Conservation (phyloP, 2,113 vertebrate genomes). For the Cyanoramphus novaezelandiae region DNA sequence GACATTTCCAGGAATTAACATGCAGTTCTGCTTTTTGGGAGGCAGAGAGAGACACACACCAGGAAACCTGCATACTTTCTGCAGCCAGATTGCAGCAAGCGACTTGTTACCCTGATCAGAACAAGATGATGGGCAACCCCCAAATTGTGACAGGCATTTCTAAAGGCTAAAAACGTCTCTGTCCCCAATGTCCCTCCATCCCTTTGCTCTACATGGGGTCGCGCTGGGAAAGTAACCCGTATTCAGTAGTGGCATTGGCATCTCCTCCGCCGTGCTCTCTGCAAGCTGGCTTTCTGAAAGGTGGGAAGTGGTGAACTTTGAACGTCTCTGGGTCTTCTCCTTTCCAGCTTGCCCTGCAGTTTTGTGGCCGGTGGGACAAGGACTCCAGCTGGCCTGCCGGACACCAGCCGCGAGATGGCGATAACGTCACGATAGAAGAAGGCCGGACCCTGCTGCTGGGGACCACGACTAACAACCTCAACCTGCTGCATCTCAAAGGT, state of each 20-base stretch:
- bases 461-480: constrained; percentile 55
- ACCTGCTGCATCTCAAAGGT: constrained; percentile 77
- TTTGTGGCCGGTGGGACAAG: constrained; percentile 68
- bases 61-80: rapidly evolving
- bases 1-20: background rate
- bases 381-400: constrained; percentile 70
- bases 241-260: rapidly evolving
- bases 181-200: rapidly evolving
- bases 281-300: background rate
- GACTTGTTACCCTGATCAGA: background rate
- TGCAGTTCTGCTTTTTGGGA: background rate
- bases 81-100: background rate
- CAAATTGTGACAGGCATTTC: rapidly evolving
- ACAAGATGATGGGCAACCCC: rapidly evolving
- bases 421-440: constrained; percentile 78
- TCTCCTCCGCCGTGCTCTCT: rapidly evolving
- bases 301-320: background rate
- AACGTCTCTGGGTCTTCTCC: background rate
- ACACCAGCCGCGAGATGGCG: constrained; percentile 80
- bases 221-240: rapidly evolving
- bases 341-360: constrained; percentile 4
- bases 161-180: background rate
- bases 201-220: rapidly evolving
- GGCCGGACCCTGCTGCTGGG: constrained; percentile 64
- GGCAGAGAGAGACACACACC: constrained; percentile 24